Evolutionary conservation across 53 echinoderm and acorn worm genomes (phyloP).

Genomic region (Crossaster papposus): DNA sequence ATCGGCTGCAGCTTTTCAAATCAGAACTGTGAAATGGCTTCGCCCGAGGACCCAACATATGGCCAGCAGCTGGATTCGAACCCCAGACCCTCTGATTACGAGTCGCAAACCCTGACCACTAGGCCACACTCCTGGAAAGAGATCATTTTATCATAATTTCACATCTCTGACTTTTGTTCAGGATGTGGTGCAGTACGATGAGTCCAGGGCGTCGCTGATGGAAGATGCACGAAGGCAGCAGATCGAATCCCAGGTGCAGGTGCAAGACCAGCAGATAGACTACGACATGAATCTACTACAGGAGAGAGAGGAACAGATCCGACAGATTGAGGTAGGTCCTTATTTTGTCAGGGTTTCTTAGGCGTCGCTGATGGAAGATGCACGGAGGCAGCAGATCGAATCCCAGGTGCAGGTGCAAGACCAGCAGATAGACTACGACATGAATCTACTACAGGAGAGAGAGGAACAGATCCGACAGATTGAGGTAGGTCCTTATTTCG

Average conservation of each 20-base stretch:
- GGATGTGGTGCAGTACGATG: background rate
- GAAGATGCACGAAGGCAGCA: constrained; percentile 63
- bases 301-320: constrained; percentile 86
- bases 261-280: constrained; percentile 78
- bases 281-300: constrained; percentile 81
- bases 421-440: constrained; percentile 82
- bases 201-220: constrained; percentile 54
- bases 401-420: constrained; percentile 80
- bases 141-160: no score
- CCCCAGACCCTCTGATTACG: no score
- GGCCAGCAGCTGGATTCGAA: no score
- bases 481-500: constrained; percentile 61
- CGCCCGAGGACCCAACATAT: no score
- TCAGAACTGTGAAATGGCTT: no score
- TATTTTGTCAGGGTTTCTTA: no score
- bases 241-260: constrained; percentile 76
- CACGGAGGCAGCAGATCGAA: constrained; percentile 64
- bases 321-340: constrained; percentile 83
- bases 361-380: constrained; percentile 59
- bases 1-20: no score
- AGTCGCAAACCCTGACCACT: no score
- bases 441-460: constrained; percentile 75
- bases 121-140: no score
- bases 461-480: constrained; percentile 91
- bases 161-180: background rate